Evolutionary conservation across 2,113 vertebrate genomes (phyloP).

Genomic region (Drymodes brunneopygia): DNA sequence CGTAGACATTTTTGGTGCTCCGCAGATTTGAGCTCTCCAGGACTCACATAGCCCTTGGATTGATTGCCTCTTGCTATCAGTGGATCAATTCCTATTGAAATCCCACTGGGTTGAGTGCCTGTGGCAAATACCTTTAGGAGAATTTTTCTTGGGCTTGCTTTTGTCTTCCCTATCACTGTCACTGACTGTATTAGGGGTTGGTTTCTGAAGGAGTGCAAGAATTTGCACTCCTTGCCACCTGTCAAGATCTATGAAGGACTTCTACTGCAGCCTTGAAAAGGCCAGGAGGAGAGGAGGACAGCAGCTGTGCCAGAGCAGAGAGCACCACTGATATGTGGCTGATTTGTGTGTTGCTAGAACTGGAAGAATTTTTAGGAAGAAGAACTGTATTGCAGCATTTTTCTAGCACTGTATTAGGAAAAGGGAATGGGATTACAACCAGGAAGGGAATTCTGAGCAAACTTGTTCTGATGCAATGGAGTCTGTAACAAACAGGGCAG

Average conservation of each 20-base stretch:
- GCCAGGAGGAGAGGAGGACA: not conserved
- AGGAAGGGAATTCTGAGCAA: not conserved
- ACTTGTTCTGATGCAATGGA: not conserved
- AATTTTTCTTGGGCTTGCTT: not conserved
- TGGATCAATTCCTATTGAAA: not conserved
- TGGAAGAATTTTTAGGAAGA: not conserved
- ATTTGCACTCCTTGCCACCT: not conserved
- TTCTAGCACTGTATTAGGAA: not conserved
- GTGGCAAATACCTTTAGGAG: not conserved
- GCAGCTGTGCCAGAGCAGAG: not conserved
- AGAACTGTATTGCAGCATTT: not conserved
- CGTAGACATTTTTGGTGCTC: not conserved
- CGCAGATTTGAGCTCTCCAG: not conserved
- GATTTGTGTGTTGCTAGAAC: not conserved
- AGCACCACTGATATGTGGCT: not conserved
- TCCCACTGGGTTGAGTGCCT: not conserved
- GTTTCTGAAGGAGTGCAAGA: not conserved
- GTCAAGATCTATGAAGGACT: not conserved
- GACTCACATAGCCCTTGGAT: not conserved
- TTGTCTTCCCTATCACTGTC: not conserved
- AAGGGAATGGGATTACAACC: not conserved
- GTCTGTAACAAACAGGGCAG: not conserved
- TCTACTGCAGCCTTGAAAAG: not conserved
- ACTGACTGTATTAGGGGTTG: not conserved
- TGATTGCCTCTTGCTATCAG: not conserved